These are phyloP conservation scores for Pseudococcus jackbeardsleyi DNA, from an alignment of 2,888 invertebrate species.

Conservation along the genomic window DNA sequence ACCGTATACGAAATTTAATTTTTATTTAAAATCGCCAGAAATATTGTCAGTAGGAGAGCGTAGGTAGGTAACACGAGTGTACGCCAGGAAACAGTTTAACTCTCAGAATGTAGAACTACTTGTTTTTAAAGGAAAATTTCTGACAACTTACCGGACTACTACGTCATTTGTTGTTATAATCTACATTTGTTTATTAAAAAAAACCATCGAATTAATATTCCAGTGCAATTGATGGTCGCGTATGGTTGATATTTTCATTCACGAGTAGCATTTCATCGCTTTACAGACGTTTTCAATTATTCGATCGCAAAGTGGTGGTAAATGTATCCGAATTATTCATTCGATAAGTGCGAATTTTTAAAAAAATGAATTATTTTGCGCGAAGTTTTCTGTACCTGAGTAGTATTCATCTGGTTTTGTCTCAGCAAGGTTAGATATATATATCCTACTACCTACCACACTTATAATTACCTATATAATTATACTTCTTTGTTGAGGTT, in stretches of 20 bases:
- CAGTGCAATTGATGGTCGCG: slow-evolving; percentile 19
- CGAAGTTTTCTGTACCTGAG: background rate
- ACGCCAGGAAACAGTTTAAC: background rate
- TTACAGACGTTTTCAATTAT: background rate
- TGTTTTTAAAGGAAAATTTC: slow-evolving; percentile 58
- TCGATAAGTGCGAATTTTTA: background rate
- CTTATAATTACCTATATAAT: background rate
- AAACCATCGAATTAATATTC: slow-evolving; percentile 50
- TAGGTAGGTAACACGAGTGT: background rate
- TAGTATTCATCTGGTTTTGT: background rate
- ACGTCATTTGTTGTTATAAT: slow-evolving; percentile 61
- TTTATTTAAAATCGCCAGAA: too few relatives aligned
- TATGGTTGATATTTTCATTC: background rate
- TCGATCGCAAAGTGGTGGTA: background rate
- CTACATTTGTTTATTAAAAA: slow-evolving; percentile 59
- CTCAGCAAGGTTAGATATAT: slow-evolving; percentile 26
- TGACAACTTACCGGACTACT: slow-evolving; percentile 58
- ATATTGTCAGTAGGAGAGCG: background rate
- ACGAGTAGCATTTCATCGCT: background rate
- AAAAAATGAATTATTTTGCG: slow-evolving; percentile 40
- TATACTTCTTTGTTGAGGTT: background rate
- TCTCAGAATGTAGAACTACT: slow-evolving; percentile 55
- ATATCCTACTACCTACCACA: background rate
- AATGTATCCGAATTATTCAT: background rate
- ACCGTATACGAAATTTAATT: too few relatives aligned